Percentiles rank a stretch among this genome's conserved stretches.
Evolutionary conservation across 2,797 vertebrate genomes (phyloP).

Genomic region (Smutsia gigantea): DNA sequence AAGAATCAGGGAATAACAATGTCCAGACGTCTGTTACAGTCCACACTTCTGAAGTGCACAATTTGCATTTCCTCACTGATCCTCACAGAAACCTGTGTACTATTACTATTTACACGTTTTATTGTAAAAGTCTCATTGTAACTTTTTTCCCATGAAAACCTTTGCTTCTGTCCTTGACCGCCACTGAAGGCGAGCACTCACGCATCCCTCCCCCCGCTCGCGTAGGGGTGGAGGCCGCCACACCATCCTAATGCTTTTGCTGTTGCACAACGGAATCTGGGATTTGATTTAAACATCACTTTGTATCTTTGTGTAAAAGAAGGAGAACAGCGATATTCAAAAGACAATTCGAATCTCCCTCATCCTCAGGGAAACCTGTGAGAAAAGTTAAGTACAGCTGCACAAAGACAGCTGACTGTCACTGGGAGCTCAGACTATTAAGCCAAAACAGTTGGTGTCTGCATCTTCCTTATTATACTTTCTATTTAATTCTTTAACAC

Average conservation of each 20-base stretch:
- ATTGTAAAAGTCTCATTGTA: neutral
- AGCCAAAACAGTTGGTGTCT: neutral
- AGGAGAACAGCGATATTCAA: neutral
- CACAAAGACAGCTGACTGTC: neutral
- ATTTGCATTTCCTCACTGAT: neutral
- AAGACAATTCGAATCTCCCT: neutral
- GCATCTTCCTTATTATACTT: neutral
- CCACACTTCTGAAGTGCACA: neutral
- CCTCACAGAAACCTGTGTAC: neutral
- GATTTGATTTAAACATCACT: neutral
- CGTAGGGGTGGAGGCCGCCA: rapidly evolving
- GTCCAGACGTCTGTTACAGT: neutral
- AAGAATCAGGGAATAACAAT: neutral
- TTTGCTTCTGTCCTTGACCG: neutral
- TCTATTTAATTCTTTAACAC: neutral
- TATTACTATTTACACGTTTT: neutral
- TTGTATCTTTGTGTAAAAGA: neutral
- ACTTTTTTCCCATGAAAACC: rapidly evolving
- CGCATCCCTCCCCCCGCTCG: neutral
- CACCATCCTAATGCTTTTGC: rapidly evolving
- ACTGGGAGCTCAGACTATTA: neutral
- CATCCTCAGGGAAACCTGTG: neutral
- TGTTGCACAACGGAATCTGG: neutral
- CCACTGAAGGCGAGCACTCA: rapidly evolving
- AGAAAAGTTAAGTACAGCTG: neutral